Conservation (phyloP, 2,888 invertebrate species). For the Folsomia manolachei region DNA sequence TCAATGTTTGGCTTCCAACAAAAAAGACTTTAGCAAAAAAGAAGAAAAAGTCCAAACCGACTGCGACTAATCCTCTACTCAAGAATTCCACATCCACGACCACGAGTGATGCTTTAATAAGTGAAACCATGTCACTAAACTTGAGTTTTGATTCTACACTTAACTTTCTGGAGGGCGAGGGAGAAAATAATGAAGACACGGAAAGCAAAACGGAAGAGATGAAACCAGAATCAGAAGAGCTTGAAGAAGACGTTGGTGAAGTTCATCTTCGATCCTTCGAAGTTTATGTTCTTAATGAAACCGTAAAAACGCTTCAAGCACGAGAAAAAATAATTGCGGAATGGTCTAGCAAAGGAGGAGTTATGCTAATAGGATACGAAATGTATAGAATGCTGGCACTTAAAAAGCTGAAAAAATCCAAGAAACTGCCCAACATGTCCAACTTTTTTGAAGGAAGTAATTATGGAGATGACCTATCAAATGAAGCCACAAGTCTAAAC, state of each 20-base stretch:
- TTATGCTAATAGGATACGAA: slow-evolving; percentile 95
- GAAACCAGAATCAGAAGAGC: slow-evolving; percentile 15
- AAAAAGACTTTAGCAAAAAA: background rate
- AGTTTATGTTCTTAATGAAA: slow-evolving; percentile 87
- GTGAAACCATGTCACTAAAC: slow-evolving; percentile 14
- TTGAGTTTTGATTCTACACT: slow-evolving; percentile 18
- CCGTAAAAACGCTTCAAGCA: slow-evolving; percentile 84
- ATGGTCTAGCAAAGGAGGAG: slow-evolving; percentile 86
- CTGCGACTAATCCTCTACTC: background rate
- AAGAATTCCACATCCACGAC: background rate
- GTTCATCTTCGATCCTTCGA: slow-evolving; percentile 77
- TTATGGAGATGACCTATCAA: slow-evolving; percentile 59
- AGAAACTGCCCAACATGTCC: slow-evolving; percentile 55
- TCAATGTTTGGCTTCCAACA: slow-evolving; percentile 91
- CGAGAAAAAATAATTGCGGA: slow-evolving; percentile 75
- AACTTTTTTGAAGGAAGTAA: slow-evolving; percentile 57
- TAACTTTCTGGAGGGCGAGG: background rate
- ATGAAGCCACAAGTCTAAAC: slow-evolving; percentile 59
- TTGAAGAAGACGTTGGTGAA: slow-evolving; percentile 62
- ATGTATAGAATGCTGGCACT: slow-evolving; percentile 85
- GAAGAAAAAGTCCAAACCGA: background rate
- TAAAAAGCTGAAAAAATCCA: slow-evolving; percentile 66
- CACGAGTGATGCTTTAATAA: background rate
- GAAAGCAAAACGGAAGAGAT: background rate
- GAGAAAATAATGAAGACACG: background rate